phyloP scores from a whole-genome alignment of 2,113 vertebrate species.

The Esox niger region DNA sequence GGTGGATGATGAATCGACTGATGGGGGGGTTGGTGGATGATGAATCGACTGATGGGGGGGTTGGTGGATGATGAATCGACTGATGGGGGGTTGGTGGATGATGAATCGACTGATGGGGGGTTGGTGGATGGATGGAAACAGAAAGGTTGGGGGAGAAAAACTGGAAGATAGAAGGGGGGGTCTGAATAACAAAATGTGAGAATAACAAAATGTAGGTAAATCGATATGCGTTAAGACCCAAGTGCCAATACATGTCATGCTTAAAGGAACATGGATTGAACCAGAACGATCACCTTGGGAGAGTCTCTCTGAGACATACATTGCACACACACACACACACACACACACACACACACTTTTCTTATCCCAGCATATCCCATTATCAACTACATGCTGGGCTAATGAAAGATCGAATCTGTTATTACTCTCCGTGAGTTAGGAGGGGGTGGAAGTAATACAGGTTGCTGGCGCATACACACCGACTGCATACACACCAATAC shows the following conservation, averaged over 20 bases:
- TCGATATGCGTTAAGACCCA: conserved; percentile 70
- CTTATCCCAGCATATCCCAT: conserved; percentile 64
- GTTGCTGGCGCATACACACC: conserved; percentile 8
- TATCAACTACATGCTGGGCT: conserved; percentile 55
- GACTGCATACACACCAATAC: neutral
- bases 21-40: neutral
- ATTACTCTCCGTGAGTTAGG: conserved; percentile 30
- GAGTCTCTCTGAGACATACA: conserved; percentile 39
- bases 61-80: conserved; percentile 9
- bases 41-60: conserved; percentile 1
- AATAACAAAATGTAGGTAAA: conserved; percentile 64
- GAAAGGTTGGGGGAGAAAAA: conserved; percentile 11
- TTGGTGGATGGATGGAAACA: conserved; percentile 10
- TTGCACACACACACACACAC: neutral
- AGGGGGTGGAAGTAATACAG: neutral
- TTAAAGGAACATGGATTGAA: conserved; percentile 65
- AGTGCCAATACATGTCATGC: conserved; percentile 72
- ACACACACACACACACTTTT: conserved; percentile 42
- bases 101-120: neutral
- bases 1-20: too few relatives aligned
- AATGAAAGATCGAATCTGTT: conserved; percentile 66
- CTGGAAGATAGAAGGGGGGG: neutral
- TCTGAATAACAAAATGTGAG: neutral
- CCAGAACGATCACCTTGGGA: conserved; percentile 69
- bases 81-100: neutral